A percentile compares a stretch with the other conserved stretches of the same genome.
phyloP scores from a whole-genome alignment of 2,113 vertebrate species.

The Nyctereutes procyonoides region DNA sequence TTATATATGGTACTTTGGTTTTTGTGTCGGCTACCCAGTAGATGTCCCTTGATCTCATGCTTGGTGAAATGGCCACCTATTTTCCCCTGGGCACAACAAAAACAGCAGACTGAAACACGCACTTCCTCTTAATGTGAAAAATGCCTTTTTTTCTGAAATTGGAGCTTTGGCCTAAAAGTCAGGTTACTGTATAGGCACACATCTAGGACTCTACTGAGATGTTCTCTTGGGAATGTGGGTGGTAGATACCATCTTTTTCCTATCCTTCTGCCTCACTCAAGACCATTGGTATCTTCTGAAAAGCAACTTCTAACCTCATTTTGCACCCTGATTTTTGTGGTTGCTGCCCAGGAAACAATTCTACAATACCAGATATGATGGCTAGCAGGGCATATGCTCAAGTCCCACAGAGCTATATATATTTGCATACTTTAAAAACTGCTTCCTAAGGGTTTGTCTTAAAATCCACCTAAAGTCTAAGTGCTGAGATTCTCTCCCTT shows the following conservation, averaged over 20 bases:
- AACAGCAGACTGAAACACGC: neutral
- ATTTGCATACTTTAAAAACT: neutral
- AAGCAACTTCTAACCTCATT: neutral
- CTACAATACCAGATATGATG: neutral
- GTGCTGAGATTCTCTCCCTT: no score
- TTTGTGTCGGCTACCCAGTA: neutral
- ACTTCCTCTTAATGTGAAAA: neutral
- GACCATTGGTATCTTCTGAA: neutral
- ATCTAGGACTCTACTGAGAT: neutral
- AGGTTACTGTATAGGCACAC: neutral
- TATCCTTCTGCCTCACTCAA: neutral
- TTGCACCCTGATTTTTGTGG: neutral
- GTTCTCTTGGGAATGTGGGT: neutral
- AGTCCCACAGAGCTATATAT: neutral
- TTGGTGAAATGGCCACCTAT: neutral
- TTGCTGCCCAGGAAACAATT: neutral
- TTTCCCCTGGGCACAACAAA: neutral
- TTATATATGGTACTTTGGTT: neutral
- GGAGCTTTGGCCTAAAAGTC: neutral
- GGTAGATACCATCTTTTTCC: neutral
- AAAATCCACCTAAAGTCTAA: no score
- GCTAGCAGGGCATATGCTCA: neutral
- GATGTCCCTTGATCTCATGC: neutral
- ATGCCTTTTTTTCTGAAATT: neutral
- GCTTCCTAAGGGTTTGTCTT: no score